Percentiles rank a stretch among this genome's conserved stretches.
phyloP scores from a whole-genome alignment of 2,888 invertebrate species.

The Andrena flavipes region DNA sequence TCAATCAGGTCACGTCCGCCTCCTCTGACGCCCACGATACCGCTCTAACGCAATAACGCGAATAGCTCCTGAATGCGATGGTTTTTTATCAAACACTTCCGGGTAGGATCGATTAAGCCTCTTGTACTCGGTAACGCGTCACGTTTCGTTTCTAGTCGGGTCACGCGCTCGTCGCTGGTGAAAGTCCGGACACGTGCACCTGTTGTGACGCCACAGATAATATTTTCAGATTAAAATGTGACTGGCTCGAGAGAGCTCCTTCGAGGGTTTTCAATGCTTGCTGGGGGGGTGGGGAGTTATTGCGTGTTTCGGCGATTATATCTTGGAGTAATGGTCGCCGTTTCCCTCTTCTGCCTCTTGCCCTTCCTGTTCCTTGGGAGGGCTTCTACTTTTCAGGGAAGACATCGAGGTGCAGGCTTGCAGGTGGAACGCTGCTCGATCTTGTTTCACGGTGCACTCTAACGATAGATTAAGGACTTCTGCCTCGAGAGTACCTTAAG shows the following conservation, averaged over 20 bases:
- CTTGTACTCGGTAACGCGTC: background rate
- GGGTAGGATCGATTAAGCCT: conserved; percentile 16
- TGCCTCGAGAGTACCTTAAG: background rate
- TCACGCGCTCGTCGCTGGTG: background rate
- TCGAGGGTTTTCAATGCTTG: background rate
- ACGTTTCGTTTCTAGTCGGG: conserved; percentile 1
- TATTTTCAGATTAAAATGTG: conserved; percentile 38
- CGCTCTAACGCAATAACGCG: conserved; percentile 42
- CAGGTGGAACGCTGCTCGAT: background rate
- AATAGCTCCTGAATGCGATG: conserved; percentile 39
- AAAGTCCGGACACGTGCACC: conserved; percentile 2
- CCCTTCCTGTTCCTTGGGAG: background rate
- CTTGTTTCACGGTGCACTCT: background rate
- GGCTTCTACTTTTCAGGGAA: background rate
- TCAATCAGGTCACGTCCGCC: conserved; percentile 58
- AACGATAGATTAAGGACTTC: background rate
- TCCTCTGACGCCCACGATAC: conserved; percentile 31
- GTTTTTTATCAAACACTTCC: conserved; percentile 29
- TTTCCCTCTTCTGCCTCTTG: background rate
- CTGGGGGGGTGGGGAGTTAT: background rate
- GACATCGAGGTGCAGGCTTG: background rate
- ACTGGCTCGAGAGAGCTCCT: background rate
- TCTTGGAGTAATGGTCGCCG: background rate
- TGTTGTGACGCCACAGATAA: conserved; percentile 14
- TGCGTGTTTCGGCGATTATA: conserved; percentile 7